Base-by-base conservation (phyloP, 1,140 invertebrate genomes). In the Aphelenchoides fujianensis region DNA sequence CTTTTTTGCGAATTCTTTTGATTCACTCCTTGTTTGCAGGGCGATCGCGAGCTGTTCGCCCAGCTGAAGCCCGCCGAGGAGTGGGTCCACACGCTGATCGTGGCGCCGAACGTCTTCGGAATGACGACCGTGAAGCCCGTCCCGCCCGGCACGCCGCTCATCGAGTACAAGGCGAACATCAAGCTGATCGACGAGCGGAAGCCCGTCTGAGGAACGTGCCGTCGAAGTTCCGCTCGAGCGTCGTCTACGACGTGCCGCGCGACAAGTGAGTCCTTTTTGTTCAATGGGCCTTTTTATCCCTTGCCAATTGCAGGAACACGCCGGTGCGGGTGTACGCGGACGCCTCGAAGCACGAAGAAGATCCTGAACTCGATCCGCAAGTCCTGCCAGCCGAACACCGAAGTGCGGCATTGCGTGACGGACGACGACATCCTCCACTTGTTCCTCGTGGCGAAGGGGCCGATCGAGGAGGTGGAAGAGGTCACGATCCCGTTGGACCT, bases 401-500 rank as follows among this genome's bases (percentile, higher is more conserved):
- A 63, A 7, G 30, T 76, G 16, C 41, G 52, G 3, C 75, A 76
- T 36, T 79, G 35, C 48, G 66, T 76, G 19, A 23, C 27, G 5
- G 73, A 76, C 9, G 77, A 75, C 1, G 55, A 59, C 7, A 5
- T 7, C 31, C 37, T 76, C 27, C 72, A 66, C 36, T 23, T 76
- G 37, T 75, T 79, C 36, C 36, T 76, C 7, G 62, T 77, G 27
- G 75, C 75, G 31, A 35, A 61, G 23, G 36, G 57, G 31, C 37
- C 61, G 16, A 76, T 76, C 62, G 77, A 79, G 30, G 34, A 41
- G 16, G 61, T 67, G 16, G 30, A 12, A 1, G 75, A 76, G 52
- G 77, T 79, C 9, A 76, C 75, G 2, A 79, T 76, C 54, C 75
- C 75, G 3, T 79, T 76, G n/a, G 75, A 76, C 48, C 64, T 64